Evolutionary conservation across 2,888 invertebrate species (phyloP).

Genomic region (Fragum whitleyi): DNA sequence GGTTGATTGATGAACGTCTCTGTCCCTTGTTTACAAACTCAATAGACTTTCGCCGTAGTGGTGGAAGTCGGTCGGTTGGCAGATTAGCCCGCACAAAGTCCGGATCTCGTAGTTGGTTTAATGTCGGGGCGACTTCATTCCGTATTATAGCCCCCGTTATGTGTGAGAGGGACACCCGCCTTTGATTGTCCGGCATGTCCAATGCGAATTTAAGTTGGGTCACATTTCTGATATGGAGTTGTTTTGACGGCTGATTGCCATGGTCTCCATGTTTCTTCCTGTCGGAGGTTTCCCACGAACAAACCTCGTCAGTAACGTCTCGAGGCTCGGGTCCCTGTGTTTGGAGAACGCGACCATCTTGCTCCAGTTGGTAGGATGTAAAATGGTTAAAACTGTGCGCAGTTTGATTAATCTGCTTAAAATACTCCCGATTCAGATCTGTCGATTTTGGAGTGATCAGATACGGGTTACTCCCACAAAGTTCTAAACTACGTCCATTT

Average conservation of each 20-base stretch:
- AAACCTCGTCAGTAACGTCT: conserved; percentile 47
- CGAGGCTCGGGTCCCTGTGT: conserved; percentile 32
- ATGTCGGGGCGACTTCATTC: conserved; percentile 49
- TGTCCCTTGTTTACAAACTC: neutral
- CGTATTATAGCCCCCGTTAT: conserved; percentile 49
- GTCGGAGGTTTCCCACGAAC: neutral
- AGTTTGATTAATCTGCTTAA: conserved; percentile 35
- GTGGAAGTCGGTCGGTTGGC: conserved; percentile 26
- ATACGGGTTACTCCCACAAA: neutral
- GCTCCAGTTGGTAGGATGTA: conserved; percentile 8
- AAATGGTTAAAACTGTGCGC: conserved; percentile 22
- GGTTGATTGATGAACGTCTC: neutral
- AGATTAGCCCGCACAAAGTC: conserved; percentile 44
- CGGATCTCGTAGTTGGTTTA: conserved; percentile 33
- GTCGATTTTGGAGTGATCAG: neutral
- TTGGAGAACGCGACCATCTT: conserved; percentile 36
- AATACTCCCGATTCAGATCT: conserved; percentile 48
- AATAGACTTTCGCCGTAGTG: conserved; percentile 32
- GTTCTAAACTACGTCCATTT: conserved; percentile 10
- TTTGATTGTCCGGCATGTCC: conserved; percentile 36
- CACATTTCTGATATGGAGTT: conserved; percentile 49
- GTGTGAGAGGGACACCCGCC: conserved; percentile 38
- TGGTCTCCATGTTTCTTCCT: neutral
- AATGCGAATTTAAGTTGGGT: conserved; percentile 50
- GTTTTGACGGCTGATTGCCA: conserved; percentile 11